These are phyloP conservation scores for Leptopilina boulardi DNA, from an alignment of 1,140 invertebrate species.

Conservation along the genomic window DNA sequence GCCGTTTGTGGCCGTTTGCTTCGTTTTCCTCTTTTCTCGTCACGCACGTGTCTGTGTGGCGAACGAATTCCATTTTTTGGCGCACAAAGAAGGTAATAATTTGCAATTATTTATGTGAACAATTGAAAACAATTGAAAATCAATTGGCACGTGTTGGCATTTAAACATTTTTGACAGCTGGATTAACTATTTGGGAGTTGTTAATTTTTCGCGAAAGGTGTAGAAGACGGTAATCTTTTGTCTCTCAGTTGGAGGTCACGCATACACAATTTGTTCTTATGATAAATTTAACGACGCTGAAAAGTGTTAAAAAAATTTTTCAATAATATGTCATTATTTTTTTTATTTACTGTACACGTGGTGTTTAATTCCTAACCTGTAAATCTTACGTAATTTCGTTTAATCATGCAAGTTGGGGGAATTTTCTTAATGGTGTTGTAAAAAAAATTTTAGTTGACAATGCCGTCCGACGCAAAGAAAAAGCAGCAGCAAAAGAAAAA, in stretches of 20 bases:
- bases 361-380: constrained; percentile 26
- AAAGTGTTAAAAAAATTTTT: not conserved
- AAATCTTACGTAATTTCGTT: constrained; percentile 18
- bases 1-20: constrained; percentile 28
- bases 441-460: constrained; percentile 72
- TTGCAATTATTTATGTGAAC: not conserved
- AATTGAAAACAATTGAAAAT: constrained; percentile 9
- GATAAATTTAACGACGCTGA: not conserved
- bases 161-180: not conserved
- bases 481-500: constrained; percentile 98
- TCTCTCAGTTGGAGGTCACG: constrained; percentile 29
- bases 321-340: not conserved
- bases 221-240: constrained; percentile 15
- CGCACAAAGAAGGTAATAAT: constrained; percentile 24
- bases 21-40: constrained; percentile 11
- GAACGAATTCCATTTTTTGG: not conserved
- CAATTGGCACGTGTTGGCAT: not conserved
- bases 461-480: constrained; percentile 99
- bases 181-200: not conserved
- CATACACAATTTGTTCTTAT: not conserved
- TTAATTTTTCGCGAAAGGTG: constrained; percentile 8
- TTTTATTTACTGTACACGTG: not conserved
- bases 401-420: not conserved
- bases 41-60: constrained; percentile 15
- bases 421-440: not conserved